Conservation (phyloP, 1,140 invertebrate genomes). For the Teleogryllus occipitalis region DNA sequence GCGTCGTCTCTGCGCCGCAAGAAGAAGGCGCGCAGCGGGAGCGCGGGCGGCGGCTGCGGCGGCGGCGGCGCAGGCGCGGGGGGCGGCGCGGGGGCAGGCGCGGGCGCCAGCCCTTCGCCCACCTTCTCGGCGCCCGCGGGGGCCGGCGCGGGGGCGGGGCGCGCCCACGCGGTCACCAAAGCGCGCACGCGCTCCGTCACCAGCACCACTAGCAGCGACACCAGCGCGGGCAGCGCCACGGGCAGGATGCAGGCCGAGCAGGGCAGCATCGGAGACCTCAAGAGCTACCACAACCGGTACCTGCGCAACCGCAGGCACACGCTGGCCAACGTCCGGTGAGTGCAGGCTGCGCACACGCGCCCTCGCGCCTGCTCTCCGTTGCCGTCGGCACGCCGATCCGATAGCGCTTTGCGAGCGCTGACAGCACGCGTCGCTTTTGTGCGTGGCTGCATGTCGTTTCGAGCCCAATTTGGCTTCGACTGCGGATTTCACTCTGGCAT, state of each 20-base stretch:
- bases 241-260: constrained; percentile 79
- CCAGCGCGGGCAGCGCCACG: constrained; percentile 33
- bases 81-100: neutral
- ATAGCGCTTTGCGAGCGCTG: too few species aligned
- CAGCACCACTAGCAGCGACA: constrained; percentile 32
- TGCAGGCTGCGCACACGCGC: constrained; percentile 22
- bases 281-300: constrained; percentile 74
- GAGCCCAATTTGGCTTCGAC: too few species aligned
- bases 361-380: too few species aligned
- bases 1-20: neutral
- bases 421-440: too few species aligned
- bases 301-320: constrained; percentile 74
- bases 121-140: constrained; percentile 32
- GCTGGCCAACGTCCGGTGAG: constrained; percentile 80
- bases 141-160: constrained; percentile 31
- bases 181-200: constrained; percentile 37
- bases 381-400: too few species aligned
- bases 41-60: neutral
- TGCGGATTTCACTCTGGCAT: too few species aligned
- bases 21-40: constrained; percentile 8
- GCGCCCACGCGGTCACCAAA: constrained; percentile 33
- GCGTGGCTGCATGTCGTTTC: too few species aligned
- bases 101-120: constrained; percentile 13
- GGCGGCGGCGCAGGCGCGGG: neutral
- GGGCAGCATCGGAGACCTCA: constrained; percentile 75